A percentile compares a stretch with the other conserved stretches of the same genome.
Conservation (phyloP, 1,140 invertebrate species). For the Leptinotarsa lineolata region DNA sequence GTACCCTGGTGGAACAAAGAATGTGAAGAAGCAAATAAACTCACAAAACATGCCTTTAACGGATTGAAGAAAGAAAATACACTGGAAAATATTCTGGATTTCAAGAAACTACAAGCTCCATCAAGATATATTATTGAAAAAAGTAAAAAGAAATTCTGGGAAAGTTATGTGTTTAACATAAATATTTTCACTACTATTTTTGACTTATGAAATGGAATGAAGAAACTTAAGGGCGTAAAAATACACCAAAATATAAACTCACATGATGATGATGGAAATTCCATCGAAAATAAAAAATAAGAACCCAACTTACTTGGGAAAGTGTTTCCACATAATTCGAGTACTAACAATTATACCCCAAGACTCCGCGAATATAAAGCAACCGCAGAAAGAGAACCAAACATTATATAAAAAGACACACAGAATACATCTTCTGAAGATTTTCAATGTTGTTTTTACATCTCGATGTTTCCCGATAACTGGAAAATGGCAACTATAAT, state of each 20-base stretch:
- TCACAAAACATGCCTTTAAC: too few relatives aligned
- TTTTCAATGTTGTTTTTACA: neutral
- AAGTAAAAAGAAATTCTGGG: conserved; percentile 24
- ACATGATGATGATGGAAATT: neutral
- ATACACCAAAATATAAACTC: neutral
- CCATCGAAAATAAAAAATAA: neutral
- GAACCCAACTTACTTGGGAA: neutral
- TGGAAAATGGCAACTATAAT: too few relatives aligned
- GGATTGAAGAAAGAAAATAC: conserved; percentile 19
- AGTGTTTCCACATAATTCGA: neutral
- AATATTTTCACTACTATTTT: neutral
- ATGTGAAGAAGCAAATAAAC: too few relatives aligned
- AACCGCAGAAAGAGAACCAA: too few relatives aligned
- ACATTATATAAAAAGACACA: too few relatives aligned
- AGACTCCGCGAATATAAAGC: too few relatives aligned
- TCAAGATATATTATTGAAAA: neutral
- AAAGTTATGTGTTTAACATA: neutral
- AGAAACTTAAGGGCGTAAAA: neutral
- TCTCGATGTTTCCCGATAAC: neutral
- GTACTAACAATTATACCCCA: too few relatives aligned
- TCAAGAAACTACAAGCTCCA: conserved; percentile 18
- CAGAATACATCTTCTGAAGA: neutral
- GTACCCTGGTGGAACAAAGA: too few relatives aligned
- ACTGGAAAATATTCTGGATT: conserved; percentile 10
- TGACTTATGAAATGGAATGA: neutral